These are phyloP conservation scores for Camponotus pennsylvanicus DNA, from an alignment of 1,140 invertebrate species.

Conservation along the genomic window DNA sequence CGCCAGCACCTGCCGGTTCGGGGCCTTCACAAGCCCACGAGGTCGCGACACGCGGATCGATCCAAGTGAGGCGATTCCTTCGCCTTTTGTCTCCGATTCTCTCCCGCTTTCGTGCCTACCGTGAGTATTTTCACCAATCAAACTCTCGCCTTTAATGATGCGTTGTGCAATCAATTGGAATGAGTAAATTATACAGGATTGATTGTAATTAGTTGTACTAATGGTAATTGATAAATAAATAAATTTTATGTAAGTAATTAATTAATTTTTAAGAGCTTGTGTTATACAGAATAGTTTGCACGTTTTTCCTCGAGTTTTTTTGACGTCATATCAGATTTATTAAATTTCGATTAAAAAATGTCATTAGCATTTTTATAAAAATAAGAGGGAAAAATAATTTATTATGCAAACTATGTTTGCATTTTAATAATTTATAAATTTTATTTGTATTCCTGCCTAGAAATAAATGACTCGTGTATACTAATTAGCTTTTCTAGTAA, in stretches of 20 bases:
- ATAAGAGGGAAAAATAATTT: not conserved
- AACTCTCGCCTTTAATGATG: slow-evolving; percentile 20
- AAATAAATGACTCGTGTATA: not conserved
- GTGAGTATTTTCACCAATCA: slow-evolving; percentile 33
- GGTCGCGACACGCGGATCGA: slow-evolving; percentile 67
- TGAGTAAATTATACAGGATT: not conserved
- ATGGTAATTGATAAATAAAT: not conserved
- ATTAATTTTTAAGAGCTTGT: not conserved
- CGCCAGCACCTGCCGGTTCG: slow-evolving; percentile 67
- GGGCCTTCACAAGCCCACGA: slow-evolving; percentile 52
- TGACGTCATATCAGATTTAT: not conserved
- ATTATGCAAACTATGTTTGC: not conserved
- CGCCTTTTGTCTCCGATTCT: slow-evolving; percentile 43
- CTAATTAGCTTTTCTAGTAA: not conserved
- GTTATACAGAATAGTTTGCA: not conserved
- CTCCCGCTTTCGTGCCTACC: not conserved
- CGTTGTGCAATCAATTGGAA: slow-evolving; percentile 6
- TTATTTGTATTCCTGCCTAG: not conserved
- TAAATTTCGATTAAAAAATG: not conserved
- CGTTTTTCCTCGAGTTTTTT: not conserved
- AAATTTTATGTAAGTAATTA: not conserved
- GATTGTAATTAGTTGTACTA: not conserved
- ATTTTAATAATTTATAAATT: slow-evolving; percentile 16
- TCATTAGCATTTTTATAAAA: not conserved
- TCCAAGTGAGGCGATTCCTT: slow-evolving; percentile 39